Base-by-base conservation (phyloP, 1,140 invertebrate genomes). In the Bombus pascuorum region DNA sequence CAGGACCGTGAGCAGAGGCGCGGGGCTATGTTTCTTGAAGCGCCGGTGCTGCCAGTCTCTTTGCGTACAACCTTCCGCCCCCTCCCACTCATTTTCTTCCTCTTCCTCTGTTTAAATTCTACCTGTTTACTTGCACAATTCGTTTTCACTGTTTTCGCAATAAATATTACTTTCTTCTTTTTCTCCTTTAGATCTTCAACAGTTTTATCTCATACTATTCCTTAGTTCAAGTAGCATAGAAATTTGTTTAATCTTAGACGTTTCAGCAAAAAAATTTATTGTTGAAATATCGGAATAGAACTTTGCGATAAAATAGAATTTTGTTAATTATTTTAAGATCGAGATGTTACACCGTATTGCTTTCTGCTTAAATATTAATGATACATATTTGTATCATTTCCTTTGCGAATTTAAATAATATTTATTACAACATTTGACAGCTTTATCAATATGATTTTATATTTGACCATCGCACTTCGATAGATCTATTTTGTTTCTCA, bases 41-140 rank as follows among this genome's bases (percentile, higher is more conserved):
- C 89, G 87, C 79, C 83, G 80, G 90, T 91, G 87, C 90, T 90
- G 90, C 87, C 87, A 85, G 59, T 34, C 44, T 81, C 87, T 73
- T n/a, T 62, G 42, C 83, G 62, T 77, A 75, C 37, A 72, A 68
- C 72, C 18, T 62, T 59, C 66, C 66, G 32, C 34, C 53, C 73
- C 47, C 47, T 18, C 53, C 34, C 42, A 53, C 81, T 74, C 44
- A 47, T 72, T 66, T 57, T 68, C 87, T 74, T 78, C 77, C 57
- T 59, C 65, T 71, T 78, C 80, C 70, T 44, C 39, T 18, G 42
- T 87, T 88, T 39, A 59, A 88, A 79, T 73, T 85, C 53, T 73
- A 79, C 62, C 57, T 85, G 39, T 72, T 53, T 34, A 28, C 53
- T 65, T 34, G 28, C 28, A 71, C n/a, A 28, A 9, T 53, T 8